These are phyloP conservation scores for Saccostrea cuccullata DNA, from an alignment of 1,140 invertebrate species.

Conservation along the genomic window DNA sequence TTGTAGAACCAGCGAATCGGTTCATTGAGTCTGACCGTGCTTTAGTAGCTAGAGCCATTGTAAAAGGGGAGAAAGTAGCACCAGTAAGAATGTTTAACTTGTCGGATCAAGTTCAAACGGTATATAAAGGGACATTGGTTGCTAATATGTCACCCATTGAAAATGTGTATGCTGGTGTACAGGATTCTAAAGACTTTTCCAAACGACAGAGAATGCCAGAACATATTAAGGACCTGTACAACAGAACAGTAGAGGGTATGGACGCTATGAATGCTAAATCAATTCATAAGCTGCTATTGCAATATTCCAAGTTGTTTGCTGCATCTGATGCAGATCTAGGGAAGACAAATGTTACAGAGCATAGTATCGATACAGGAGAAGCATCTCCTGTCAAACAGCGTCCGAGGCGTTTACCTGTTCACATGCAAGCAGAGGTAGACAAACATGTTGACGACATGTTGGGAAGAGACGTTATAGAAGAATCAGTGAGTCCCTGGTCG, in stretches of 20 bases:
- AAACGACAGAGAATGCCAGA: constrained; percentile 23
- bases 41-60: constrained; percentile 40
- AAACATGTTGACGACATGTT: constrained; percentile 52
- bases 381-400: constrained; percentile 52
- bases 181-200: background rate
- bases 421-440: constrained; percentile 33
- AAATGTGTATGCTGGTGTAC: background rate
- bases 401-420: constrained; percentile 36
- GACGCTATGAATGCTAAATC: background rate
- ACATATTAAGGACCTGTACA: constrained; percentile 43
- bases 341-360: constrained; percentile 45
- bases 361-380: constrained; percentile 54
- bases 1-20: constrained; percentile 33
- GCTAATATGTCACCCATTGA: background rate
- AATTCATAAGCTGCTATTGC: constrained; percentile 29
- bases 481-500: constrained; percentile 56
- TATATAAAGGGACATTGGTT: constrained; percentile 39
- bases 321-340: constrained; percentile 50
- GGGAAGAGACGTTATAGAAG: constrained; percentile 50
- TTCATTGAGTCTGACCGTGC: background rate
- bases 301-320: constrained; percentile 28
- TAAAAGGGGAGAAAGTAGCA: background rate
- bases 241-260: background rate
- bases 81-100: constrained; percentile 26
- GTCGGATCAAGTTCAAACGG: background rate